Percentiles rank a stretch among this genome's conserved stretches.
These are phyloP conservation scores for Phylloscopus collybita DNA, from an alignment of 2,797 vertebrate genomes.

Conservation along the genomic window DNA sequence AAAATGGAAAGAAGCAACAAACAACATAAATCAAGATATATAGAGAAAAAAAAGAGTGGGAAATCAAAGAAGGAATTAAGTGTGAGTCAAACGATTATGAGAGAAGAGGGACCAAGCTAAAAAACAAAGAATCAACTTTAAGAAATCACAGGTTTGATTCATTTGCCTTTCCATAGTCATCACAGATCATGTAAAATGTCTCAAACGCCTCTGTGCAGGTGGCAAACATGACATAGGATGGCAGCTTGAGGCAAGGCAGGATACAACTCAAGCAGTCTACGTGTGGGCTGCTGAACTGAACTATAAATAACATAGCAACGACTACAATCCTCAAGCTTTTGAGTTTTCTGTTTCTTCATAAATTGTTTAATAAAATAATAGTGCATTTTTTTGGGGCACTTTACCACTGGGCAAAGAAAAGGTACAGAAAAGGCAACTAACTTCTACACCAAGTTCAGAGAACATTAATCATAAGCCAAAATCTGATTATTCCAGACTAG, in stretches of 20 bases:
- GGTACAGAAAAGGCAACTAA: neutral
- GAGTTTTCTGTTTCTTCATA: neutral
- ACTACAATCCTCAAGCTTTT: neutral
- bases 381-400: neutral
- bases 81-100: neutral
- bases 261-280: neutral
- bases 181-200: neutral
- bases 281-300: neutral
- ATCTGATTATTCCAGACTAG: neutral
- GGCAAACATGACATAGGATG: neutral
- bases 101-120: neutral
- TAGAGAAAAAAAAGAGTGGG: neutral
- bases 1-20: neutral
- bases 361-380: neutral
- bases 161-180: neutral
- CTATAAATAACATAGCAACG: neutral
- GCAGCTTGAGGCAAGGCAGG: neutral
- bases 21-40: neutral
- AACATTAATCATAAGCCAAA: neutral
- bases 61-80: neutral
- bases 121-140: neutral
- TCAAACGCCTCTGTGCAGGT: neutral
- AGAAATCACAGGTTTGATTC: neutral
- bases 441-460: neutral
- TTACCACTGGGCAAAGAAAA: neutral